Evolutionary conservation across 2,888 invertebrate species (phyloP).

Genomic region (Caprella mutica): DNA sequence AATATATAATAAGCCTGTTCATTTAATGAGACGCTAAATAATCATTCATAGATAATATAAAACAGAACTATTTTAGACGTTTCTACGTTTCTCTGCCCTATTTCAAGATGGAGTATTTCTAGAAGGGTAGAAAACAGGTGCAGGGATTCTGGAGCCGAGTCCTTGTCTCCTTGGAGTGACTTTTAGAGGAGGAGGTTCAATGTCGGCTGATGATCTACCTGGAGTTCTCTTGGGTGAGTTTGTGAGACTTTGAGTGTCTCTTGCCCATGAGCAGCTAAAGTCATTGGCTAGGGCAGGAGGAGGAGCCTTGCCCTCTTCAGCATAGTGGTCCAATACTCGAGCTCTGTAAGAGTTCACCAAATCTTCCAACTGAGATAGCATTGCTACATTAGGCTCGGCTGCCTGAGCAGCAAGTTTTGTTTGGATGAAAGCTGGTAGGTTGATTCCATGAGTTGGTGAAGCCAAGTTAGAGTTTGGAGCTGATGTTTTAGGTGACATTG

Average conservation of each 20-base stretch:
- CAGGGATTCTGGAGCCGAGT: constrained; percentile 32
- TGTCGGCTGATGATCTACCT: background rate
- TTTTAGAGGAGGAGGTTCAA: constrained; percentile 10
- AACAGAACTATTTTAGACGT: too few species aligned
- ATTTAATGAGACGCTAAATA: too few species aligned
- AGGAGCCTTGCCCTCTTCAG: constrained; percentile 29
- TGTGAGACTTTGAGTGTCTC: constrained; percentile 15
- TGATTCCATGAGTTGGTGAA: constrained; percentile 16
- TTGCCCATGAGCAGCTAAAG: constrained; percentile 26
- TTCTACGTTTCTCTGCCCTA: too few species aligned
- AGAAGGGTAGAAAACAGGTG: constrained; percentile 19
- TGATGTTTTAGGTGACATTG: constrained; percentile 29
- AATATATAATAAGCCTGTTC: too few species aligned
- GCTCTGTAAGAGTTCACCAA: constrained; percentile 26
- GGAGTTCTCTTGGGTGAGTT: background rate
- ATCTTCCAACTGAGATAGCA: constrained; percentile 25
- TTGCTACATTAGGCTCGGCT: constrained; percentile 24
- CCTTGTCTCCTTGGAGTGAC: constrained; percentile 25
- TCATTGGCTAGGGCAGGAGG: constrained; percentile 28
- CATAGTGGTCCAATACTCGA: constrained; percentile 25
- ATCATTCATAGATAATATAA: too few species aligned
- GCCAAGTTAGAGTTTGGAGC: constrained; percentile 24
- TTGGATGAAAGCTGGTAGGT: constrained; percentile 1
- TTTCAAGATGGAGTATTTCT: constrained; percentile 6
- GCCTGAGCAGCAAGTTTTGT: constrained; percentile 9